Evolutionary conservation across 2,797 vertebrate species (phyloP).

Genomic region (Coilia nasus): DNA sequence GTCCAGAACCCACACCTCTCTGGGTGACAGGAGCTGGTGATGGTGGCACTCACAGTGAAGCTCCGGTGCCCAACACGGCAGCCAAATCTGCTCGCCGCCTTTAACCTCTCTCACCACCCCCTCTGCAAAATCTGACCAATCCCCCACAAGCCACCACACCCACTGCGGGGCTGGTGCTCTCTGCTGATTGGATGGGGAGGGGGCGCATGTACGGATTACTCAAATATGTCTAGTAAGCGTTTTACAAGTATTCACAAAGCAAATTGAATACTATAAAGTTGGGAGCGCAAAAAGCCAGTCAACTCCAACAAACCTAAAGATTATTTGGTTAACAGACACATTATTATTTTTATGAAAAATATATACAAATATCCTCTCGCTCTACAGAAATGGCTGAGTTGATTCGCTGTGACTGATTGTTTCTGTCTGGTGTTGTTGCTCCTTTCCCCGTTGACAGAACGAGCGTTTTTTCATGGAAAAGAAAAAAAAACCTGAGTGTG

Average conservation of each 20-base stretch:
- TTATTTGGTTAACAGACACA: constrained; percentile 24
- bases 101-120: neutral
- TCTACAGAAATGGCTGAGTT: constrained; percentile 24
- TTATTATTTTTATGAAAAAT: constrained; percentile 24
- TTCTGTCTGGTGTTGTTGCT: neutral
- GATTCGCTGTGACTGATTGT: constrained; percentile 1
- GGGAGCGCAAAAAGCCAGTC: constrained; percentile 22
- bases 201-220: neutral
- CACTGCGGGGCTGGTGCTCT: neutral
- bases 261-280: constrained; percentile 25
- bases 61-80: neutral
- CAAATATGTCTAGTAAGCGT: constrained; percentile 24
- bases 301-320: constrained; percentile 23
- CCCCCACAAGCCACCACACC: neutral
- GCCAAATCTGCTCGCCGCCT: neutral
- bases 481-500: constrained; percentile 3
- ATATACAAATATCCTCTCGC: constrained; percentile 23
- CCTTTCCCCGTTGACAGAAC: neutral
- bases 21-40: neutral
- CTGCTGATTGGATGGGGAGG: constrained; percentile 2
- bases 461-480: neutral
- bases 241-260: constrained; percentile 12
- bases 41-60: neutral
- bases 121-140: neutral
- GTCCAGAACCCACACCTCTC: neutral